Base-by-base conservation (phyloP, 2,797 vertebrate species). In the Serranus cabrilla region DNA sequence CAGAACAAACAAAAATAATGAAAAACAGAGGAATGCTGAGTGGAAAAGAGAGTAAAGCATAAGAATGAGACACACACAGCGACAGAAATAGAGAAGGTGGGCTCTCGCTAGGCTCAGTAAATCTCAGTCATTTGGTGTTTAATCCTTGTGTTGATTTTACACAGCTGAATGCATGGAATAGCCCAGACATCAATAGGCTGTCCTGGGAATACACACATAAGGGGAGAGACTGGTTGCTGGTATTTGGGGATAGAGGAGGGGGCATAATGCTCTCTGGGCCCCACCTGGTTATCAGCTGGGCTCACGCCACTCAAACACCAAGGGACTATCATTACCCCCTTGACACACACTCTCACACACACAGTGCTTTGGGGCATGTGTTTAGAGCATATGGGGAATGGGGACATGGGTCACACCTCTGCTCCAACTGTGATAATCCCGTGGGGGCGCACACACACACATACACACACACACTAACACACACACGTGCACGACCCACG, bases 211-310 rank as follows among this genome's bases (percentile, higher is more conserved):
- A 76, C 67, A 50, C 58, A 57, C 20, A 57, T 20, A 12, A 31
- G 69, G 42, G 49, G 67, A 78, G 62, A 82, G 83, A 81, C 81
- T 50, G 75, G 66, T 84, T 85, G 71, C 68, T 81, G 82, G 81
- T 89, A 75, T 83, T 82, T 69, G 76, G 66, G 81, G 70, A 87
- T 84, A 58, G 67, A 72, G 71, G 80, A 46, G 43, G 83, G 73
- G 68, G 52, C 34, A 51, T 79, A 80, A 78, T 80, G 71, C 63
- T 79, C 67, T 64, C 46, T 23, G 72, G 77, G 74, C 72, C 87
- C 90, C 91, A 92, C 90, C 90, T 94, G 91, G 89, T 92, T 90
- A 90, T 94, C 91, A 91, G 89, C 89, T 90, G 90, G 78, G 78
- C 76, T 84, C 78, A 75, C 88, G 75, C 82, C 84, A 83, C 81